Evolutionary conservation across 2,888 invertebrate species (phyloP), one percentile per base, ranked within the genome.

Genomic region (Pycnomerus fuliginosus): DNA sequence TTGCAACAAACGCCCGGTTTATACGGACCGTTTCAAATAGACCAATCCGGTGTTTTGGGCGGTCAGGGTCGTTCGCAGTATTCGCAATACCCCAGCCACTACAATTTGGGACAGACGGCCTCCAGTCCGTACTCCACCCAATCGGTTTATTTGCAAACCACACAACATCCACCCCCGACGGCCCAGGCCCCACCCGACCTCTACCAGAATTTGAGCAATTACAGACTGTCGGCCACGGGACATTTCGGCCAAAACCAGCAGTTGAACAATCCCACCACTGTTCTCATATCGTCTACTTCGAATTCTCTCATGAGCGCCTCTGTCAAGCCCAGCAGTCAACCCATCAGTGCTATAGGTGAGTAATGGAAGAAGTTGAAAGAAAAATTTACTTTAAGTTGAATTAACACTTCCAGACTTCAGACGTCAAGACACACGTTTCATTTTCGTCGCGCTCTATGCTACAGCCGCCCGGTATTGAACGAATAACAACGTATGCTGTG

Each of bases 301-400:
- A 91, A 90, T 71, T 88, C 88, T 20, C 77, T 92, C 56, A 92
- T 92, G 90, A 90, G 91, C 3, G 85, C 90, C 22, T 86, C 87
- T 46, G 89, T 90, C 35, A 92, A 91, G 64, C 85, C 88, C 4
- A 83, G 87, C 22, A 81, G 83, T 48, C 89, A 89, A 70, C 84
- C 84, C 61, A 87, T 90, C 57, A 90, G 90, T 52, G 89, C 90
- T 43, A 90, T 91, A 57, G 90, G 90, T 71, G 55, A 63, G 66
- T 60, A 20, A 8, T 20, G 5, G 5, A 7, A 7, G 20, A 5
- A 7, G 20, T 20, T 24, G 16, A 3, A 20, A n/a, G n/a, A n/a
- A n/a, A n/a, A n/a, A n/a, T n/a, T n/a, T n/a, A n/a, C n/a, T n/a
- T n/a, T n/a, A n/a, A n/a, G n/a, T n/a, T n/a, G n/a, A n/a, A n/a